Evolutionary conservation across 2,797 vertebrate species (phyloP).

Genomic region (Clamator glandarius): DNA sequence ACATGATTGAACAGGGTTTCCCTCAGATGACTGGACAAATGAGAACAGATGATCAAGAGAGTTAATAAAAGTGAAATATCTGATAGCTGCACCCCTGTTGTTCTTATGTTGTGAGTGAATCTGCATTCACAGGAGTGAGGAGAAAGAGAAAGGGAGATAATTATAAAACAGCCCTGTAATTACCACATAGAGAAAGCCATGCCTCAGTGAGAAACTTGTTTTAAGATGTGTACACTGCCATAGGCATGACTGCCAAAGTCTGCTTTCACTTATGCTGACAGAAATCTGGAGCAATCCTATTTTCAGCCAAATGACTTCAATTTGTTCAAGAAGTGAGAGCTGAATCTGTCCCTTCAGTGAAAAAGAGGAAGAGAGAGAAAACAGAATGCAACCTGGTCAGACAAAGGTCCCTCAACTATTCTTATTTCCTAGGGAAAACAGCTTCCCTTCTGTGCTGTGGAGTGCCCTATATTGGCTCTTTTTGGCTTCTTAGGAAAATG

Average conservation of each 20-base stretch:
- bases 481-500: not conserved
- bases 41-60: slow-evolving; percentile 44
- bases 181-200: slow-evolving; percentile 1
- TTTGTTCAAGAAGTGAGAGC: not conserved
- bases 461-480: not conserved
- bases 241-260: slow-evolving; percentile 36
- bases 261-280: not conserved
- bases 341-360: not conserved
- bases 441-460: not conserved
- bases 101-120: slow-evolving; percentile 7
- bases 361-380: not conserved
- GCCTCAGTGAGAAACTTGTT: slow-evolving; percentile 26
- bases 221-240: slow-evolving; percentile 44
- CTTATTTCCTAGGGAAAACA: not conserved
- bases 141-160: slow-evolving; percentile 10
- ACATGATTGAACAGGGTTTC: slow-evolving; percentile 42
- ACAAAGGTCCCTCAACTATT: not conserved
- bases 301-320: slow-evolving; percentile 47
- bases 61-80: slow-evolving; percentile 61
- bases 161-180: slow-evolving; percentile 4
- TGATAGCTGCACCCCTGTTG: not conserved
- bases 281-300: slow-evolving; percentile 27
- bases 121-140: slow-evolving; percentile 2
- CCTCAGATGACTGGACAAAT: slow-evolving; percentile 57
- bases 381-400: not conserved